phyloP scores from a whole-genome alignment of 2,113 vertebrate species.

The Parus major region DNA sequence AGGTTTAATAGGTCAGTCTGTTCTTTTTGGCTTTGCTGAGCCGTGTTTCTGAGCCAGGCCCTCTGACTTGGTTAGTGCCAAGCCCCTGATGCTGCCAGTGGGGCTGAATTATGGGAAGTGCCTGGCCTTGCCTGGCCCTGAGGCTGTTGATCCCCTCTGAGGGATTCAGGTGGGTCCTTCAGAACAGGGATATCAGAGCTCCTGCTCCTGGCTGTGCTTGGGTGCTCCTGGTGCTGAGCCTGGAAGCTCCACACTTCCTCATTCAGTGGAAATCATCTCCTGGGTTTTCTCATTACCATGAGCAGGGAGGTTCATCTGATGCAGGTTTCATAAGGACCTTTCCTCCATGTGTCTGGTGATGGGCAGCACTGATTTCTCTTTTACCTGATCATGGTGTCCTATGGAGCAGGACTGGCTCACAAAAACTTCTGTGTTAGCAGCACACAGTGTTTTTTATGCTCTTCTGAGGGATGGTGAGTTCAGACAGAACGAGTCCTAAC shows the following conservation, averaged over 20 bases:
- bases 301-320: not conserved
- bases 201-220: rapidly evolving
- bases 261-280: rapidly evolving
- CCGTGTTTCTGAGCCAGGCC: rapidly evolving
- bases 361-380: not conserved
- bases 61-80: not conserved
- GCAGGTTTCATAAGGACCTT: not conserved
- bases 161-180: not conserved
- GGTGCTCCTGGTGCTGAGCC: not conserved
- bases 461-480: not conserved
- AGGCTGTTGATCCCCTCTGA: rapidly evolving
- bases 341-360: rapidly evolving
- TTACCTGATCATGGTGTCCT: not conserved
- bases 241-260: not conserved
- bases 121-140: not conserved
- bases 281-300: not conserved
- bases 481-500: not conserved
- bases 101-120: not conserved
- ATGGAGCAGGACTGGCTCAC: not conserved
- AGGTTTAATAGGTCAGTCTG: constrained; percentile 18
- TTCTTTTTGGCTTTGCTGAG: not conserved
- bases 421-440: rapidly evolving
- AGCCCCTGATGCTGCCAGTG: not conserved
- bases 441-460: not conserved
- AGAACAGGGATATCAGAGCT: not conserved